These are phyloP conservation scores for Clivina fossor DNA, from an alignment of 2,888 invertebrate genomes.

Conservation along the genomic window DNA sequence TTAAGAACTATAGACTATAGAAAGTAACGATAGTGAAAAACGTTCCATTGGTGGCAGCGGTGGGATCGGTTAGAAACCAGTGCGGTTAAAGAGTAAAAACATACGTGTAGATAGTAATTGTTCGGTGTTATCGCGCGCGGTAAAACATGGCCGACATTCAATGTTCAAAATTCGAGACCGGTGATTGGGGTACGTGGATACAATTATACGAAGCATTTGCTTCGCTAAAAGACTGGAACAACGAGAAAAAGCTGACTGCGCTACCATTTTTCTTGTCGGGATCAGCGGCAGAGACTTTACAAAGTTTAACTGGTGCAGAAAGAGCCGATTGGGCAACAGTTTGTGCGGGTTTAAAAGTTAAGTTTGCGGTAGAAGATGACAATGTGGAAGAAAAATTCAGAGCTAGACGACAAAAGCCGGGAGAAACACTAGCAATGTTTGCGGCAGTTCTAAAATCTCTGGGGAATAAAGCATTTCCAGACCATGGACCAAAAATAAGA, in stretches of 20 bases:
- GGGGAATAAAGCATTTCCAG: not conserved
- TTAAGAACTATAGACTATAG: no score
- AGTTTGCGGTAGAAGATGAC: not conserved
- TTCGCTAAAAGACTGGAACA: constrained; percentile 2
- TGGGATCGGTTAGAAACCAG: no score
- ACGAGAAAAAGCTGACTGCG: constrained; percentile 1
- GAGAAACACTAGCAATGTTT: constrained; percentile 6
- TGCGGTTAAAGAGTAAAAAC: no score
- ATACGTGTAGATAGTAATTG: no score
- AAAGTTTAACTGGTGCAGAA: not conserved
- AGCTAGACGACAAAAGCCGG: not conserved
- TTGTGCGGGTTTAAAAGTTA: not conserved
- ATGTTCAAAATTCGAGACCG: not conserved
- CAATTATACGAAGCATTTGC: constrained; percentile 1
- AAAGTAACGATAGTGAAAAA: no score
- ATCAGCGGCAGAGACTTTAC: not conserved
- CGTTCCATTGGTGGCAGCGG: no score
- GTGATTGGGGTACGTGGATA: not conserved
- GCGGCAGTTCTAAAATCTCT: not conserved
- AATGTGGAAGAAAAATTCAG: not conserved
- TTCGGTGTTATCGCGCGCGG: no score
- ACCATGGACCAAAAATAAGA: no score
- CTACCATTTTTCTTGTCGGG: constrained; percentile 1
- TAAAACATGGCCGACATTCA: not conserved
- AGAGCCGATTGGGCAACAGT: not conserved